Conservation (phyloP, 2,888 invertebrate species). For the Cephalotes varians region DNA sequence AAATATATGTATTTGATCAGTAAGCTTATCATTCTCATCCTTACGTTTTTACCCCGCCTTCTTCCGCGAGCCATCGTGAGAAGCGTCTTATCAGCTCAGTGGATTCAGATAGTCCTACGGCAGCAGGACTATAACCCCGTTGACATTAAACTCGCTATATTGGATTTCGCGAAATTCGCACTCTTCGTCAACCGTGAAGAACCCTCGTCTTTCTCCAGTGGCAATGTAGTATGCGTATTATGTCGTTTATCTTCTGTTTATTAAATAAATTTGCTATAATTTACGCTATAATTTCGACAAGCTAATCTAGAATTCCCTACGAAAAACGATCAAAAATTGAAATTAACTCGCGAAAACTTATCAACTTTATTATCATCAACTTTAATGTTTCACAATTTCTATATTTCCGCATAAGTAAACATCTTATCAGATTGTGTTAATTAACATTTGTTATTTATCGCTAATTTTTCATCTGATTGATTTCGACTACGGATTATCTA, state of each 20-base stretch:
- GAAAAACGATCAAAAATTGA: background rate
- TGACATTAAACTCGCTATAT: conserved; percentile 74
- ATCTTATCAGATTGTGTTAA: background rate
- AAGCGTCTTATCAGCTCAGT: conserved; percentile 76
- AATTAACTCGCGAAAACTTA: background rate
- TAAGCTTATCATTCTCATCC: conserved; percentile 45
- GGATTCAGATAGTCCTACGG: conserved; percentile 74
- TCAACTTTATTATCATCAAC: background rate
- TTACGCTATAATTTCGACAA: background rate
- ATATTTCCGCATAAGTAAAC: background rate
- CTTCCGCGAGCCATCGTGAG: conserved; percentile 71
- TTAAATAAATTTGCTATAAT: conserved; percentile 2
- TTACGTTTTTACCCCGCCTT: conserved; percentile 44
- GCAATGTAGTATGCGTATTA: conserved; percentile 26
- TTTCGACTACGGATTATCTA: background rate
- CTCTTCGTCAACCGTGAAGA: conserved; percentile 59
- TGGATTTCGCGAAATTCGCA: conserved; percentile 80
- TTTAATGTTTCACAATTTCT: background rate
- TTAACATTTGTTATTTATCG: background rate
- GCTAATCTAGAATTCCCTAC: background rate
- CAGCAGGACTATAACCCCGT: conserved; percentile 80
- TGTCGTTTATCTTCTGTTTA: conserved; percentile 21
- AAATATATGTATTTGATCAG: conserved; percentile 15
- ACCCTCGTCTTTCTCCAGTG: conserved; percentile 42
- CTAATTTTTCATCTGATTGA: background rate